Evolutionary conservation across 1,140 invertebrate genomes (phyloP), one percentile per base, ranked within the genome.

Genomic region (Diplogasteroides magnus): DNA sequence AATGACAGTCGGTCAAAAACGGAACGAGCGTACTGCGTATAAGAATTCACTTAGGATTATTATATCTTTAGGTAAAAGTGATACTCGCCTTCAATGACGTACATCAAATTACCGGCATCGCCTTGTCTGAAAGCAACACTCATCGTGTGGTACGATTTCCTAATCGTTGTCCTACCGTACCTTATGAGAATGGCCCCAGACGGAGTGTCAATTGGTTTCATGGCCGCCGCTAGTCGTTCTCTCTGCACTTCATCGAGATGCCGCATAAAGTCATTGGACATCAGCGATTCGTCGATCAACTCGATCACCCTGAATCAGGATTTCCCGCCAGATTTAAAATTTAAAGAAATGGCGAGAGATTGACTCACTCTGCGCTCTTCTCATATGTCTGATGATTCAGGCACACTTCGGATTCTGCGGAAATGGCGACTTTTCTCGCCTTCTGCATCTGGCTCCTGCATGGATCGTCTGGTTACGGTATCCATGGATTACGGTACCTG

Each of bases 51-150:
- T 1, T 25, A n/a, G 28, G 59, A 67, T 23, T 25, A 6, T 14
- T 25, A 13, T 2, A 29, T 13, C 1, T 66, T 37, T 32, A 15
- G 29, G 2, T 27, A 64, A 6, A 64, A 32, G 59, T 27, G 15
- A 32, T n/a, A n/a, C 90, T 89, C 83, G 97, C 94, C 93, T 90
- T 97, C 94, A 89, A 97, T 93, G 78, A 97, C 93, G 81, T 94
- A 98, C 14, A 98, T 92, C 78, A 93, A 92, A 78, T 91, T 94
- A 32, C 95, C 95, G 29, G 95, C 91, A 87, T 97, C 94, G 48
- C 94, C 94, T 85, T 98, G 94, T 76, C 92, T 91, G 83, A 98
- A 97, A 78, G 98, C 97, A 69, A 94, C 86, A 76, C n/a, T n/a
- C n/a, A n/a, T n/a, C n/a, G n/a, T n/a, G n/a, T n/a, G n/a, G n/a